Percentiles rank a stretch among this genome's conserved stretches.
Conservation (phyloP, 1,140 invertebrate species). For the Drosophila pallidifrons region DNA sequence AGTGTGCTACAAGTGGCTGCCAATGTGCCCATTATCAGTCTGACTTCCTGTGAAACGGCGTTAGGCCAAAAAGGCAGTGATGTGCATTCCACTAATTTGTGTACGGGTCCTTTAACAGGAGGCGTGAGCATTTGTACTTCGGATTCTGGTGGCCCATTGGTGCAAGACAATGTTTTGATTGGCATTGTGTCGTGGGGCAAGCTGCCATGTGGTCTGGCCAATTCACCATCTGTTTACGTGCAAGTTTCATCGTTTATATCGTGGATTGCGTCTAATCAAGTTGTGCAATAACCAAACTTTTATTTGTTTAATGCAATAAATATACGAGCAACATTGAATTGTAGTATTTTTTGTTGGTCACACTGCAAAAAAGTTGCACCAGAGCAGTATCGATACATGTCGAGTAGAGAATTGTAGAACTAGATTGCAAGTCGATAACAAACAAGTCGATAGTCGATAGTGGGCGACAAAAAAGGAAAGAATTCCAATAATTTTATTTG, state of each 20-base stretch:
- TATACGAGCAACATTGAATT: constrained; percentile 9
- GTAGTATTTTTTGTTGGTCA: constrained; percentile 41
- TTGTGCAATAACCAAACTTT: constrained; percentile 20
- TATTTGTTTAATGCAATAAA: constrained; percentile 7
- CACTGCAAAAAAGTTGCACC: constrained; percentile 1
- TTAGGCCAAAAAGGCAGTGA: constrained; percentile 77
- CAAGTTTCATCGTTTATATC: constrained; percentile 88
- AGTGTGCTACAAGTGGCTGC: constrained; percentile 80
- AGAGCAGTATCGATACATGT: too few relatives aligned
- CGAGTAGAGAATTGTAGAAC: too few relatives aligned
- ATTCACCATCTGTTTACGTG: constrained; percentile 90
- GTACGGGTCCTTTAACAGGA: constrained; percentile 85
- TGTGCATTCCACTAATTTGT: constrained; percentile 85
- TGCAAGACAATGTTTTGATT: constrained; percentile 71
- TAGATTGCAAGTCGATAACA: background rate
- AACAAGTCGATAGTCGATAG: background rate
- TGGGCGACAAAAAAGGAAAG: constrained; percentile 43
- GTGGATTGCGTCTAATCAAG: constrained; percentile 86
- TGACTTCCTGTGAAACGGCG: constrained; percentile 62
- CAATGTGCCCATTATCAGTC: constrained; percentile 73
- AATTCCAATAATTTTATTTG: constrained; percentile 39
- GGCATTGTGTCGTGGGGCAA: constrained; percentile 86
- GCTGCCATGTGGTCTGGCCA: constrained; percentile 86
- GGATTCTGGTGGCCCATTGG: constrained; percentile 85
- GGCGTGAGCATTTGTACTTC: constrained; percentile 85